Percentiles rank a stretch among this genome's conserved stretches.
phyloP scores from a whole-genome alignment of 2,888 invertebrate species.

The Sialis fuliginosa region DNA sequence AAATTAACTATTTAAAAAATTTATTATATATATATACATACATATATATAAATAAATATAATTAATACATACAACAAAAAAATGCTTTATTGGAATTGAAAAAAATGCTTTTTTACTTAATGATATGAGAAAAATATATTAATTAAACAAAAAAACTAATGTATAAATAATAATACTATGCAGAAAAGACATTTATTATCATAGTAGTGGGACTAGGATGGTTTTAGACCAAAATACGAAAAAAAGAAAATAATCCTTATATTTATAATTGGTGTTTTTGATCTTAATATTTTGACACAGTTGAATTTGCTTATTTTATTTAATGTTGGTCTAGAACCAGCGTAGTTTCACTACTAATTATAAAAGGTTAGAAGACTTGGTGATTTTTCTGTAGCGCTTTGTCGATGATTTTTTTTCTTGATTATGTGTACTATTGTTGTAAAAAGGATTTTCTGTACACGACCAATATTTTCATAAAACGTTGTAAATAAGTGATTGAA shows the following conservation, averaged over 20 bases:
- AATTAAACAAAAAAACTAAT: conserved; percentile 11
- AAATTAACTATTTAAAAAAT: too few relatives aligned
- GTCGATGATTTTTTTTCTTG: too few relatives aligned
- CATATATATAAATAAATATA: conserved; percentile 4
- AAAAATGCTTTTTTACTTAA: conserved; percentile 26
- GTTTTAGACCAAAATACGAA: neutral
- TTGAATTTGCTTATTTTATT: too few relatives aligned
- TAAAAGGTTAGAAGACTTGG: too few relatives aligned
- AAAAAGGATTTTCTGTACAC: conserved; percentile 2
- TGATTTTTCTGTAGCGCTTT: too few relatives aligned
- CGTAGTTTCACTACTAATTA: too few relatives aligned
- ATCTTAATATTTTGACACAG: neutral
- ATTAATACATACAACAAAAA: conserved; percentile 7
- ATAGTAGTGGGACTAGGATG: neutral
- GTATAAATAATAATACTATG: conserved; percentile 1
- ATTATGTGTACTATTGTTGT: neutral
- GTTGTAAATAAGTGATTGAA: conserved; percentile 1
- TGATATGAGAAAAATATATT: conserved; percentile 12
- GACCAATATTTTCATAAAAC: conserved; percentile 2
- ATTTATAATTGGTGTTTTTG: neutral
- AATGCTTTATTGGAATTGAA: conserved; percentile 30
- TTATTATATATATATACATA: neutral
- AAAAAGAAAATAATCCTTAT: neutral
- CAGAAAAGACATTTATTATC: neutral
- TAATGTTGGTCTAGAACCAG: too few relatives aligned